These are phyloP conservation scores for Orycteropus afer DNA, from an alignment of 2,113 vertebrate species.

Conservation along the genomic window DNA sequence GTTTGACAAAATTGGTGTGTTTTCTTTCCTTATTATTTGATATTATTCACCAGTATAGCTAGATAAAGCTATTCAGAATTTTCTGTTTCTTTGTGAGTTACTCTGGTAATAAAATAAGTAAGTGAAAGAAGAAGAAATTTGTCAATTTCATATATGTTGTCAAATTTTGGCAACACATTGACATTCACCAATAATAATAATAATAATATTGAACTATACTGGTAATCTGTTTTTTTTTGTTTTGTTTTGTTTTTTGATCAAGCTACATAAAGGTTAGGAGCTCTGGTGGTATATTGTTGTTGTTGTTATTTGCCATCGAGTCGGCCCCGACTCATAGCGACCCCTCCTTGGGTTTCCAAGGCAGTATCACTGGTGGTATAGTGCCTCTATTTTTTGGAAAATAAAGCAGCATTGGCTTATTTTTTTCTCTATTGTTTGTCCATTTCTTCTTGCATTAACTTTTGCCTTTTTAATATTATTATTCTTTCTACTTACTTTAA, in stretches of 20 bases:
- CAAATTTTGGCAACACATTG: not conserved
- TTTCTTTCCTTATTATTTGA: not conserved
- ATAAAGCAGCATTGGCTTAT: not conserved
- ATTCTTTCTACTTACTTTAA: not conserved
- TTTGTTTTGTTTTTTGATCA: not conserved
- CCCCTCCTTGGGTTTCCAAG: no score
- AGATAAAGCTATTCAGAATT: not conserved
- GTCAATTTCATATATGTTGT: not conserved
- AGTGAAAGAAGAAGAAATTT: not conserved
- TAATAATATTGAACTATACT: not conserved
- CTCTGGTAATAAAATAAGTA: not conserved
- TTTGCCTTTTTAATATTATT: constrained; percentile 11
- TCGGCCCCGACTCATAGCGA: no score
- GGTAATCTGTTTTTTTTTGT: not conserved
- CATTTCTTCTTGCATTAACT: not conserved
- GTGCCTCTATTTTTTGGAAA: not conserved
- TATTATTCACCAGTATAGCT: not conserved
- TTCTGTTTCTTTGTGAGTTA: not conserved
- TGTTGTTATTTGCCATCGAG: no score
- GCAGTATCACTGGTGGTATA: no score
- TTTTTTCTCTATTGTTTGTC: not conserved
- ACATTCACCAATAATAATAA: not conserved
- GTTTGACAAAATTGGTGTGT: not conserved
- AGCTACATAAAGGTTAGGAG: not conserved
- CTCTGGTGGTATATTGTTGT: no score